A percentile compares a stretch with the other conserved stretches of the same genome.
Conservation (phyloP, 1,140 invertebrate species). For the Scaptomyza pallida region DNA sequence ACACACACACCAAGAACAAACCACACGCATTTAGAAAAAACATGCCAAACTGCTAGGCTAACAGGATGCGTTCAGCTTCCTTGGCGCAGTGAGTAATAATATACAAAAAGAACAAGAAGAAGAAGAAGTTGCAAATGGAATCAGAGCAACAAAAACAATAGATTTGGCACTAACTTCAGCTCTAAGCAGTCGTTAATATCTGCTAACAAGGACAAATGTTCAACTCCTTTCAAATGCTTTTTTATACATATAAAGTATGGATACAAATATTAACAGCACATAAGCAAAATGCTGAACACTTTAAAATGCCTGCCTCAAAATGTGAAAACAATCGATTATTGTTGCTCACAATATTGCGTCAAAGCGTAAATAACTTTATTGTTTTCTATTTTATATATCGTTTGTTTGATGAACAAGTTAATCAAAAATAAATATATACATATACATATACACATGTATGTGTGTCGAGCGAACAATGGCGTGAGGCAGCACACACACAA, state of each 20-base stretch:
- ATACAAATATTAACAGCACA: too few species aligned
- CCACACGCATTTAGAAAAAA: conserved; percentile 36
- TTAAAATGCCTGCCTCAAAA: too few species aligned
- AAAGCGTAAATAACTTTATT: conserved; percentile 14
- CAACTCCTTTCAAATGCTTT: not conserved
- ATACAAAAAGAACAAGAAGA: conserved; percentile 3
- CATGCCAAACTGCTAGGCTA: conserved; percentile 29
- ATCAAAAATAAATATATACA: conserved; percentile 50
- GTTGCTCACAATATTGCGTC: not conserved
- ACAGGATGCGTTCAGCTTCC: conserved; percentile 27
- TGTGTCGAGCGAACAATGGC: conserved; percentile 15
- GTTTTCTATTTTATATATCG: not conserved
- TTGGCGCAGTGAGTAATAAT: conserved; percentile 4
- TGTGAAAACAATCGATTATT: not conserved
- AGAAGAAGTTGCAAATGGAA: too few species aligned
- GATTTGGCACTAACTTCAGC: conserved; percentile 42
- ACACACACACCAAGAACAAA: conserved; percentile 9
- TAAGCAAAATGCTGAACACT: too few species aligned
- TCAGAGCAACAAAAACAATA: conserved; percentile 14
- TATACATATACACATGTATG: too few species aligned
- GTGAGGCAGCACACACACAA: conserved; percentile 2
- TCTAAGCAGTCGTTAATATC: conserved; percentile 41
- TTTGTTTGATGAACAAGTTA: conserved; percentile 27
- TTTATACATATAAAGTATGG: too few species aligned
- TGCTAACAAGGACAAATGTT: conserved; percentile 28